Evolutionary conservation across 2,113 vertebrate species (phyloP), one percentile per base, ranked within the genome.

Genomic region (Oriolus oriolus): DNA sequence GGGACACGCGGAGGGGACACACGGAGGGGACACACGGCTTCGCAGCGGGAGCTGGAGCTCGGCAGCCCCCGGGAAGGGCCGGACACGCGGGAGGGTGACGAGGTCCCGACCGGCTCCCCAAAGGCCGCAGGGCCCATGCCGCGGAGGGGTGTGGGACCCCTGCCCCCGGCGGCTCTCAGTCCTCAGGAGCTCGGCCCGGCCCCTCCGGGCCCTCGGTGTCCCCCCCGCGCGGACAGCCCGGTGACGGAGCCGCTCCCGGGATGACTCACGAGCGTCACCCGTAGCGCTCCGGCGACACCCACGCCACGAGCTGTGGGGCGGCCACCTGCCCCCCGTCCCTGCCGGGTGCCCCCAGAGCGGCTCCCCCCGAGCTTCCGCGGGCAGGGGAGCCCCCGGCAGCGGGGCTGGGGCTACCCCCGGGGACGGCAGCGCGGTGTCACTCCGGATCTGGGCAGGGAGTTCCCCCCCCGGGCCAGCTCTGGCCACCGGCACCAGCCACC

Each of bases 181-280:
- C 8, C 57, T 16, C 33, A 1, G 61, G 50, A 22, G 44, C 81
- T 53, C 21, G 3, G 47, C 31, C 37, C 37, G 73, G 39, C 22
- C 68, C 76, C 73, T 50, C 31, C n/a, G 73, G 44, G 69, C 63
- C 75, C 56, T 33, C 16, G 28, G 76, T 27, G 35, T 73, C 74
- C 69, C 87, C 54, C 78, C 85, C 4, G 30, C 10, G 56, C 81
- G 81, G 76, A n/a, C 81, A 45, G 56, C 39, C 66, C 31, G 35
- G 49, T 64, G 90, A 84, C 31, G 74, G 87, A 77, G 79, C 78
- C 15, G 23, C 77, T 75, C 45, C 47, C 13, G 30, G 89, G 50
- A 87, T 84, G 92, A 85, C 90, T 93, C 95, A 84, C 86, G 70
- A 82, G 37, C n/a, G 37, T 89, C 94, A 74, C 85, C 81, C 41